Evolutionary conservation across 1,140 invertebrate genomes (phyloP).

Genomic region (Choristoneura fumiferana): DNA sequence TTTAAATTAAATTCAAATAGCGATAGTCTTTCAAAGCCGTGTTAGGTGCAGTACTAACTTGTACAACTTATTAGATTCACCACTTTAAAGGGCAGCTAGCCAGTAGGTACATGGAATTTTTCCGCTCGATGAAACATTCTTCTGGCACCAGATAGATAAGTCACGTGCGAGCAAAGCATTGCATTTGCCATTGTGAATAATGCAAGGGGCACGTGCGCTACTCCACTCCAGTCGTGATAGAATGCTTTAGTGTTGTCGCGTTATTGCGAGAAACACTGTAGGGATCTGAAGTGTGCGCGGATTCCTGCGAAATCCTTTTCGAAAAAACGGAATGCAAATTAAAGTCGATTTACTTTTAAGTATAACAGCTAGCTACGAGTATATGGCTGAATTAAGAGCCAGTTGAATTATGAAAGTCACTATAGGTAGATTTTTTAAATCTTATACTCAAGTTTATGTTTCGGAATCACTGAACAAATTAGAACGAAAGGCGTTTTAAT

Average conservation of each 20-base stretch:
- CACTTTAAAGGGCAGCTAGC: not conserved
- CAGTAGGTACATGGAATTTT: constrained; percentile 35
- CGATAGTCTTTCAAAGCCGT: too few relatives aligned
- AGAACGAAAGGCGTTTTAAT: constrained; percentile 15
- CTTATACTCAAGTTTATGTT: too few relatives aligned
- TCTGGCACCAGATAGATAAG: constrained; percentile 49
- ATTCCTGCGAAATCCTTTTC: not conserved
- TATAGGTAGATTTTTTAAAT: too few relatives aligned
- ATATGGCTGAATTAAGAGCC: too few relatives aligned
- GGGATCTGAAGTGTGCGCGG: constrained; percentile 1
- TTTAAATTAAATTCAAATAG: too few relatives aligned
- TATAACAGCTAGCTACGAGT: too few relatives aligned
- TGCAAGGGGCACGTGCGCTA: constrained; percentile 57
- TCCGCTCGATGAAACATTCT: constrained; percentile 46
- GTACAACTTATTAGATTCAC: not conserved
- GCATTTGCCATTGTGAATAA: constrained; percentile 68
- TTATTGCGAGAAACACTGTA: constrained; percentile 5
- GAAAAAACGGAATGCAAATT: too few relatives aligned
- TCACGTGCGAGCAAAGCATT: constrained; percentile 47
- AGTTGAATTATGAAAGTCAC: too few relatives aligned
- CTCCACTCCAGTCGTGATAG: constrained; percentile 43
- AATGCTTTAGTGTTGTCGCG: constrained; percentile 44
- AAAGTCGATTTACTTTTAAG: too few relatives aligned
- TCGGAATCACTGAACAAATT: constrained; percentile 6
- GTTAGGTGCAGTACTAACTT: too few relatives aligned